These are phyloP conservation scores for Antechinus flavipes DNA, from an alignment of 2,113 vertebrate genomes.

Conservation along the genomic window DNA sequence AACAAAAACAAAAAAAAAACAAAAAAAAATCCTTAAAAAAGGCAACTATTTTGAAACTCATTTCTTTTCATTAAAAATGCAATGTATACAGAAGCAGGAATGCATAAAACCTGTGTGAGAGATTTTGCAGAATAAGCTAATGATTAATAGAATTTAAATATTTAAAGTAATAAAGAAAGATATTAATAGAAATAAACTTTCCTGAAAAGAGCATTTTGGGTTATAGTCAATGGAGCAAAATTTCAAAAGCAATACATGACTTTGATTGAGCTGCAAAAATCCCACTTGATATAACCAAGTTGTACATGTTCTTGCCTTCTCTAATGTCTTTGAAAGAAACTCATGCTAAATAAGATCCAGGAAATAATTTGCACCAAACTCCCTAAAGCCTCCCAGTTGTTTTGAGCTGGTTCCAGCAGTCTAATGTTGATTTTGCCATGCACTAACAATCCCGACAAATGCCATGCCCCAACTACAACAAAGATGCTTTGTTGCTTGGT, in stretches of 20 bases:
- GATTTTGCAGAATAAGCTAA: slow-evolving; percentile 47
- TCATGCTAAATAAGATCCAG: slow-evolving; percentile 37
- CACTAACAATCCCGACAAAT: background rate
- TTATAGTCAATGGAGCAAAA: slow-evolving; percentile 50
- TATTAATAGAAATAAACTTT: slow-evolving; percentile 49
- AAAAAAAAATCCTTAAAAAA: background rate
- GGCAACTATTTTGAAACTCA: slow-evolving; percentile 45
- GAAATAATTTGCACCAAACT: slow-evolving; percentile 31
- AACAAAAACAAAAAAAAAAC: background rate
- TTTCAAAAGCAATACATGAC: slow-evolving; percentile 53
- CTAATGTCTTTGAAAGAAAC: slow-evolving; percentile 17
- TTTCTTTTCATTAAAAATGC: slow-evolving; percentile 50
- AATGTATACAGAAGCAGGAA: slow-evolving; percentile 53
- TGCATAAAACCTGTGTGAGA: slow-evolving; percentile 27
- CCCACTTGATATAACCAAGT: slow-evolving; percentile 19
- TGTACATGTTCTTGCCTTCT: slow-evolving; percentile 3
- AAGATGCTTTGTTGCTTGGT: background rate
- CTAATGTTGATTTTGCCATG: slow-evolving; percentile 23
- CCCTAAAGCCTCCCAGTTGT: slow-evolving; percentile 21
- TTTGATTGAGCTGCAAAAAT: background rate
- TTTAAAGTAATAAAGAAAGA: slow-evolving; percentile 36
- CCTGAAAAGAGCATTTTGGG: slow-evolving; percentile 38
- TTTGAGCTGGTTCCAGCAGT: slow-evolving; percentile 38
- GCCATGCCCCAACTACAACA: background rate
- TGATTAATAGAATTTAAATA: slow-evolving; percentile 10